Conservation (phyloP, 1,140 invertebrate genomes). For the Trissolcus basalis region DNA sequence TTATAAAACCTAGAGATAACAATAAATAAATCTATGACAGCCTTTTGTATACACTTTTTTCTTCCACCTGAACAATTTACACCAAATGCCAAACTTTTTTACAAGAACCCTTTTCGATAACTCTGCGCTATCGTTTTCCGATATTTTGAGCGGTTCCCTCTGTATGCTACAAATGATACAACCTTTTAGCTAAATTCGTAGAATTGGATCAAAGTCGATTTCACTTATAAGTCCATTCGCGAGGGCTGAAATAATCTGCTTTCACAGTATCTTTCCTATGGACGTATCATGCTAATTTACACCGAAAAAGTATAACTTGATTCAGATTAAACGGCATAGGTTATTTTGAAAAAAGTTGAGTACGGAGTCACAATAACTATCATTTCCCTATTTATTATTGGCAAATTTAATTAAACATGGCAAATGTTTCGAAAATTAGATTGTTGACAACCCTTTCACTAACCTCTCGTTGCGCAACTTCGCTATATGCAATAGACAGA, state of each 20-base stretch:
- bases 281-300: constrained; percentile 1
- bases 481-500: constrained; percentile 22
- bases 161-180: constrained; percentile 17
- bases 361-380: constrained; percentile 17
- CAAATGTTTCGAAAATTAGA: constrained; percentile 47
- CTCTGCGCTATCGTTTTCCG: constrained; percentile 27
- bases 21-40: constrained; percentile 67
- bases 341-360: constrained; percentile 10
- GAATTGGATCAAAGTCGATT: constrained; percentile 21
- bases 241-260: constrained; percentile 6
- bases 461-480: constrained; percentile 42
- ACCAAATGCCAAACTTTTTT: no score
- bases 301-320: constrained; percentile 8
- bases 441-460: constrained; percentile 49
- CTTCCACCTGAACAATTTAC: background rate
- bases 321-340: constrained; percentile 4
- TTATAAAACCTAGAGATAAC: constrained; percentile 72
- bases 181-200: constrained; percentile 13
- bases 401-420: constrained; percentile 32
- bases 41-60: constrained; percentile 15
- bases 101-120: constrained; percentile 2
- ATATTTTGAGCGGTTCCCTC: constrained; percentile 20
- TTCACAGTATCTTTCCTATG: constrained; percentile 10
- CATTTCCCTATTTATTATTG: constrained; percentile 26
- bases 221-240: constrained; percentile 6